A percentile compares a stretch with the other conserved stretches of the same genome.
These are phyloP conservation scores for Notodonta dromedarius DNA, from an alignment of 2,888 invertebrate genomes.

Conservation along the genomic window DNA sequence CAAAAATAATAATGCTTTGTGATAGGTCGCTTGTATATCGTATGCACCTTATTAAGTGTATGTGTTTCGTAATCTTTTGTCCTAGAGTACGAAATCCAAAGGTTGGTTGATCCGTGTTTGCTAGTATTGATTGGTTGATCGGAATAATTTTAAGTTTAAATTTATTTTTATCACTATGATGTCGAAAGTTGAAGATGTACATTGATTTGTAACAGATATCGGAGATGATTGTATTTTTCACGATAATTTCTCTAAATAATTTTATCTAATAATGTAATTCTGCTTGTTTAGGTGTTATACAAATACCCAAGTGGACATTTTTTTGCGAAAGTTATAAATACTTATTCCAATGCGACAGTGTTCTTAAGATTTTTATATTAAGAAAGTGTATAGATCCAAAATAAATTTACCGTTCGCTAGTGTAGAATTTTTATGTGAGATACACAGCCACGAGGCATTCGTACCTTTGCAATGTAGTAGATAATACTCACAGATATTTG, in stretches of 20 bases:
- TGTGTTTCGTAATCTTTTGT: no score
- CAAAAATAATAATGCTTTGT: no score
- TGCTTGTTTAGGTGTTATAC: slow-evolving; percentile 31
- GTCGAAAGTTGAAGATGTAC: slow-evolving; percentile 17
- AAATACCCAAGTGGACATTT: slow-evolving; percentile 26
- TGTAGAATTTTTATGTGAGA: slow-evolving; percentile 28
- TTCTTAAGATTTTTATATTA: slow-evolving; percentile 38
- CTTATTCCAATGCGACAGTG: slow-evolving; percentile 37
- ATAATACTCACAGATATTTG: background rate
- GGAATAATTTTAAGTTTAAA: slow-evolving; percentile 39
- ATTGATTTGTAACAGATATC: slow-evolving; percentile 21
- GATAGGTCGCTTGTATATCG: no score
- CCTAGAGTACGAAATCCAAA: no score
- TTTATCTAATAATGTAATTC: slow-evolving; percentile 16
- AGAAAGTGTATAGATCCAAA: slow-evolving; percentile 24
- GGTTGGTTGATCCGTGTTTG: background rate
- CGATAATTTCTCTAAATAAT: slow-evolving; percentile 17
- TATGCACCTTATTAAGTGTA: no score
- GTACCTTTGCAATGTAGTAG: no score
- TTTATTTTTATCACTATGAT: slow-evolving; percentile 24
- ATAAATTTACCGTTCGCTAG: slow-evolving; percentile 41
- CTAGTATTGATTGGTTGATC: slow-evolving; percentile 36
- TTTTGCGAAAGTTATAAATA: slow-evolving; percentile 22
- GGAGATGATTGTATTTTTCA: slow-evolving; percentile 19
- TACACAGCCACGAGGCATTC: slow-evolving; percentile 18